Conservation (phyloP, 2,113 vertebrate species). For the Oenanthe oenanthe region DNA sequence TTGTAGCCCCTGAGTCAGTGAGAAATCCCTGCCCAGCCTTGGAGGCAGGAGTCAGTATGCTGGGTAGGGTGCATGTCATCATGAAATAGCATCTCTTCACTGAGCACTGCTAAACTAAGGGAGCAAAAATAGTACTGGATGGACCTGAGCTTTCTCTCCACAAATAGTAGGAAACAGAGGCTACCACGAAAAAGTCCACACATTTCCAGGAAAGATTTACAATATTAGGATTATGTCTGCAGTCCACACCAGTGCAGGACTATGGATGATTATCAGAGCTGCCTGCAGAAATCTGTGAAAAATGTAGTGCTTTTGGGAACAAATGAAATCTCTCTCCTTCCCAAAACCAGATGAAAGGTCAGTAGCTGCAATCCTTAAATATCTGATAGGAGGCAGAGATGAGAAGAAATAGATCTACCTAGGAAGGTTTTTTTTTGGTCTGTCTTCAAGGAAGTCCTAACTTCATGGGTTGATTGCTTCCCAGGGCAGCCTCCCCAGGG, state of each 20-base stretch:
- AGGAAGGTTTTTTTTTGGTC: not conserved
- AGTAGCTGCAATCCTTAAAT: not conserved
- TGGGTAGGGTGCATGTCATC: not conserved
- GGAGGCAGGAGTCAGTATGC: not conserved
- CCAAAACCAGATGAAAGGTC: not conserved
- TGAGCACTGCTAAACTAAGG: not conserved
- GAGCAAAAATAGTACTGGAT: not conserved
- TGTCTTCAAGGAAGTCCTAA: not conserved
- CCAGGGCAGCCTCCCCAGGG: accelerated
- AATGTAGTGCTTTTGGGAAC: not conserved
- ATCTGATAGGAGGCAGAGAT: not conserved
- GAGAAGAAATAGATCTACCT: not conserved
- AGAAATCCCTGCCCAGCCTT: not conserved
- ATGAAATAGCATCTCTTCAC: not conserved
- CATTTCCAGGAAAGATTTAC: not conserved
- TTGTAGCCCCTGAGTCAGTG: not conserved
- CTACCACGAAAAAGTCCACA: not conserved
- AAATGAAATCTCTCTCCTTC: not conserved
- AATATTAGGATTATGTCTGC: not conserved
- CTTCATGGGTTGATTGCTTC: not conserved
- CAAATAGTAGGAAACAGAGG: not conserved
- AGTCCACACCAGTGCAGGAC: not conserved
- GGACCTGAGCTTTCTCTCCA: not conserved
- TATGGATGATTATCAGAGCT: not conserved
- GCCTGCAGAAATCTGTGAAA: not conserved